Evolutionary conservation across 2,797 vertebrate genomes (phyloP), one percentile per base, ranked within the genome.

Genomic region (Betta splendens): DNA sequence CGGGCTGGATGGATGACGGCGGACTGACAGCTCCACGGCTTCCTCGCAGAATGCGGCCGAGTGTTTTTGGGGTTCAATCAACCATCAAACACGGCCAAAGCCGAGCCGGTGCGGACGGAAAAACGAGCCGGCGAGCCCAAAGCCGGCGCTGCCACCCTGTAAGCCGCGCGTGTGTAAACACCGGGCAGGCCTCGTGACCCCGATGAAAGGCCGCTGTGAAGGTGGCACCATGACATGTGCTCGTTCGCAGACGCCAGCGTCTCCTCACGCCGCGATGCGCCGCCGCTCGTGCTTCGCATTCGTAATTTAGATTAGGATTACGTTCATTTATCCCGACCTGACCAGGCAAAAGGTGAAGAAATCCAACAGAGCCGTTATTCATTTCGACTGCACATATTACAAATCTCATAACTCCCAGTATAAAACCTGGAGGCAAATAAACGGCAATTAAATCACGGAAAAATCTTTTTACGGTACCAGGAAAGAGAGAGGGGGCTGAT

Each of bases 21-120:
- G 45, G 55, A 50, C 57, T 56, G 65, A 66, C 69, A 82, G 77
- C 81, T 83, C 87, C 79, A 83, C 75, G 46, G 79, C 85, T 86
- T 89, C 77, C 75, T 81, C 53, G 50, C 73, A 75, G 82, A 82
- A 82, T 72, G 63, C 55, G 68, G 75, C 62, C 67, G 69, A 89
- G 88, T 87, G 87, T 89, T 90, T 91, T 89, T 15, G n/a, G 52
- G 51, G 80, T 89, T 89, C 84, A 90, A 87, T 89, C 91, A 91
- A 92, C 89, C 90, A 92, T 93, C 91, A 92, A 90, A 87, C 76
- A 54, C 72, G 71, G 73, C 70, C 49, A 55, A 64, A 65, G 69
- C 78, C 65, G 64, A 78, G 75, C 70, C 63, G 82, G 76, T 72
- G 80, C 55, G 52, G 57, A 54, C 36, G 61, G 39, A 83, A 87